phyloP scores from a whole-genome alignment of 2,797 vertebrate genomes.

The Enteromius viviparus region DNA sequence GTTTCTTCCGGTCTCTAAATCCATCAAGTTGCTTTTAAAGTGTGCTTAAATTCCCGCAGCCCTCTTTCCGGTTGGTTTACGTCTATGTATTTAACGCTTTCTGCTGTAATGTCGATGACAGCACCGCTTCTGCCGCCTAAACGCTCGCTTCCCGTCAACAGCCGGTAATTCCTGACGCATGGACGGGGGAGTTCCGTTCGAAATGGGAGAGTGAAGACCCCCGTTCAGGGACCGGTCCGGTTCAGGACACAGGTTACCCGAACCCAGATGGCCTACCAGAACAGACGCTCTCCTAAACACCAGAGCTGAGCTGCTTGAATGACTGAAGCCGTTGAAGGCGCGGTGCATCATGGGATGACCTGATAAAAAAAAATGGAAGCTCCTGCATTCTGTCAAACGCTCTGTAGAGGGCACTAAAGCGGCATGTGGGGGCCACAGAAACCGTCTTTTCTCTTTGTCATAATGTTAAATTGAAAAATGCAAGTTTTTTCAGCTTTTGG shows the following conservation, averaged over 20 bases:
- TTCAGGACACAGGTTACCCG: conserved; percentile 50
- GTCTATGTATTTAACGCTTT: background rate
- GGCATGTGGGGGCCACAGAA: background rate
- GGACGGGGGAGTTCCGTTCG: conserved; percentile 13
- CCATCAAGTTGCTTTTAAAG: conserved; percentile 66
- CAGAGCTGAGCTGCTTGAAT: conserved; percentile 68
- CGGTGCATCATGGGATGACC: conserved; percentile 82
- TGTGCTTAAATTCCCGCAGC: background rate
- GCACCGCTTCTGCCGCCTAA: conserved; percentile 58
- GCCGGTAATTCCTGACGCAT: conserved; percentile 42
- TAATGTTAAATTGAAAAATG: background rate
- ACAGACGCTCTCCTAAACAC: conserved; percentile 36
- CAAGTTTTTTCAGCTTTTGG: background rate
- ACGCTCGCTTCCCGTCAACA: conserved; percentile 52
- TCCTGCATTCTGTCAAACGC: background rate
- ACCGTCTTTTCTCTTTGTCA: background rate
- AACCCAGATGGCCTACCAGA: conserved; percentile 49
- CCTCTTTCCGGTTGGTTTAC: conserved; percentile 38
- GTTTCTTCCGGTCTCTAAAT: conserved; percentile 78
- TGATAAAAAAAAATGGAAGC: conserved; percentile 7
- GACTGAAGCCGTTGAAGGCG: conserved; percentile 83
- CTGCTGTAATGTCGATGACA: conserved; percentile 58
- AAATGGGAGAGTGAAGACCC: background rate
- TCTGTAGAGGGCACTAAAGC: conserved; percentile 20
- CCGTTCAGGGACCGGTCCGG: conserved; percentile 46